Percentiles rank a stretch among this genome's conserved stretches.
Evolutionary conservation across 2,113 vertebrate genomes (phyloP).

Genomic region (Cyprinus carpio): DNA sequence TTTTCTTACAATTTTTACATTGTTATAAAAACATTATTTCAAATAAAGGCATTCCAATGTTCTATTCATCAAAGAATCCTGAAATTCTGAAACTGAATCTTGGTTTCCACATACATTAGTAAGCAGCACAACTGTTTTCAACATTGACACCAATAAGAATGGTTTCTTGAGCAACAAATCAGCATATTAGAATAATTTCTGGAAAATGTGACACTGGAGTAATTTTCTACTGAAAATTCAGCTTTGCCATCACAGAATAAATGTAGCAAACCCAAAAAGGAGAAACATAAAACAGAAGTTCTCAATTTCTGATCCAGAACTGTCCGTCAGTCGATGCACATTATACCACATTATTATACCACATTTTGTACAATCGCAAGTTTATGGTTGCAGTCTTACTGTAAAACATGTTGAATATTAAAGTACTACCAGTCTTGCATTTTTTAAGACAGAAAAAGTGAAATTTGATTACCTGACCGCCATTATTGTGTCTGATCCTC

Average conservation of each 20-base stretch:
- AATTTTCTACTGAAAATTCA: background rate
- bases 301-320: background rate
- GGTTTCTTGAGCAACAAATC: background rate
- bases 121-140: too few species aligned
- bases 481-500: background rate
- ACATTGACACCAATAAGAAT: too few species aligned
- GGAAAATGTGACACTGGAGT: background rate
- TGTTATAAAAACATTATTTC: too few species aligned
- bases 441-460: background rate
- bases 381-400: background rate
- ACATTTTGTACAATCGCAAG: background rate
- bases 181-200: background rate
- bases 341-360: background rate
- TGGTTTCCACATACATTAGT: too few species aligned
- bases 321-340: background rate
- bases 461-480: constrained; percentile 3
- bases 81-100: too few species aligned
- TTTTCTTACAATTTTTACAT: too few species aligned
- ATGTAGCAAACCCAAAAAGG: background rate
- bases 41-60: too few species aligned
- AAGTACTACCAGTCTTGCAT: background rate
- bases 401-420: background rate
- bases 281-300: background rate
- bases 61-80: too few species aligned
- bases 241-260: background rate